A percentile compares a stretch with the other conserved stretches of the same genome.
These are phyloP conservation scores for Thamnophis sirtalis DNA, from an alignment of 2,113 vertebrate species.

Conservation along the genomic window DNA sequence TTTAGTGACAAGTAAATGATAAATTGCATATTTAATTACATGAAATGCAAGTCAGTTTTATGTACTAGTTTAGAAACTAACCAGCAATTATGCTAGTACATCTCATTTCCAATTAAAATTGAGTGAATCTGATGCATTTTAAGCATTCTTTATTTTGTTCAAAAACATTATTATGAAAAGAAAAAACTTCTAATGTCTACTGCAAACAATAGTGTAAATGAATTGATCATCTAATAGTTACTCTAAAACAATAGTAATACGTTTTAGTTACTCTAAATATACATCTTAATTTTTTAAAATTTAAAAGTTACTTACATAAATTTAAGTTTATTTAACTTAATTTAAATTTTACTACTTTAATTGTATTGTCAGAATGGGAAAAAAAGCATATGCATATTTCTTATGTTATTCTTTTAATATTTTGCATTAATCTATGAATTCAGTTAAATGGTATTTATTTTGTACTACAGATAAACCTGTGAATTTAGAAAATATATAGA, in stretches of 20 bases:
- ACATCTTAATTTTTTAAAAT: not conserved
- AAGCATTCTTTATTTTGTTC: not conserved
- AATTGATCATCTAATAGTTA: not conserved
- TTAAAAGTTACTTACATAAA: not conserved
- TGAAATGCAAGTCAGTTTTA: slow-evolving; percentile 3
- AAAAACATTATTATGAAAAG: not conserved
- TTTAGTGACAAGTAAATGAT: slow-evolving; percentile 33
- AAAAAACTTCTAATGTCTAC: not conserved
- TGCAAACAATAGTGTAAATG: not conserved
- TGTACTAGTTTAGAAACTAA: slow-evolving; percentile 3
- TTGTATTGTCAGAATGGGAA: not conserved
- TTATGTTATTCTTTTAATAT: not conserved
- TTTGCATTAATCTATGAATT: not conserved
- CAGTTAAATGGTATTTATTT: not conserved
- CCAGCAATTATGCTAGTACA: not conserved
- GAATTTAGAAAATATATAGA: not conserved
- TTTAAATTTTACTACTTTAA: not conserved
- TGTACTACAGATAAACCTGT: not conserved
- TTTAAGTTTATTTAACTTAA: not conserved
- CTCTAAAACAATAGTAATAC: not conserved
- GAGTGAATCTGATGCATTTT: not conserved
- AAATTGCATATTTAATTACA: slow-evolving; percentile 39
- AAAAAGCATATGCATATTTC: not conserved
- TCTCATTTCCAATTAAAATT: not conserved
- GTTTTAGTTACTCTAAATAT: not conserved